Conservation (phyloP, 1,140 invertebrate species). For the Musca domestica region DNA sequence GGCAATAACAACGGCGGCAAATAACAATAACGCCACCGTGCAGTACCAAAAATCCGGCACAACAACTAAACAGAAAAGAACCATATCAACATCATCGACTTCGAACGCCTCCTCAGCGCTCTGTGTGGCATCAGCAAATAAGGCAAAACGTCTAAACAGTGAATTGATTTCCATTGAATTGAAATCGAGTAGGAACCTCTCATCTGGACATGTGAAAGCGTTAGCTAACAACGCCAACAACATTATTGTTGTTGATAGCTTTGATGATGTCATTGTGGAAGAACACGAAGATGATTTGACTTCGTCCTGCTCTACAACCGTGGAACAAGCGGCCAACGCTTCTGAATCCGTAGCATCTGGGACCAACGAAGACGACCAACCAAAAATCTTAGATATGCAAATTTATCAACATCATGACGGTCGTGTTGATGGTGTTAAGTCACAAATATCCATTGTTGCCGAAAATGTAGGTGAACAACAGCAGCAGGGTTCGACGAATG, state of each 20-base stretch:
- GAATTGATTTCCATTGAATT: constrained; percentile 9
- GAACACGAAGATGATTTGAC: constrained; percentile 29
- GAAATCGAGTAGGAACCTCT: neutral
- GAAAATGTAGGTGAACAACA: too few relatives aligned
- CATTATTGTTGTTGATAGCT: constrained; percentile 30
- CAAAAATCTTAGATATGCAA: constrained; percentile 18
- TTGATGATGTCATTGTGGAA: constrained; percentile 44
- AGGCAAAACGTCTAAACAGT: constrained; percentile 10
- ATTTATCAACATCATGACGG: constrained; percentile 15
- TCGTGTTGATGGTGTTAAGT: neutral
- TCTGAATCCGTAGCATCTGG: too few relatives aligned
- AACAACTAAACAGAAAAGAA: constrained; percentile 5
- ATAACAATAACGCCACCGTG: constrained; percentile 7
- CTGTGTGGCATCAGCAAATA: neutral
- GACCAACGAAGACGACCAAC: neutral
- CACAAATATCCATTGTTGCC: neutral
- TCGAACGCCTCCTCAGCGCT: too few relatives aligned
- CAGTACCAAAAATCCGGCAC: neutral
- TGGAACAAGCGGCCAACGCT: neutral
- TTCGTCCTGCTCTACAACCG: neutral
- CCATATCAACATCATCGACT: too few relatives aligned
- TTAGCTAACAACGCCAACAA: neutral
- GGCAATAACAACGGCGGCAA: constrained; percentile 51
- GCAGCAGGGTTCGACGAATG: too few relatives aligned
- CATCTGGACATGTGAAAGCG: neutral